phyloP scores from a whole-genome alignment of 2,797 vertebrate species.

The Enteromius afrohamiltoni region DNA sequence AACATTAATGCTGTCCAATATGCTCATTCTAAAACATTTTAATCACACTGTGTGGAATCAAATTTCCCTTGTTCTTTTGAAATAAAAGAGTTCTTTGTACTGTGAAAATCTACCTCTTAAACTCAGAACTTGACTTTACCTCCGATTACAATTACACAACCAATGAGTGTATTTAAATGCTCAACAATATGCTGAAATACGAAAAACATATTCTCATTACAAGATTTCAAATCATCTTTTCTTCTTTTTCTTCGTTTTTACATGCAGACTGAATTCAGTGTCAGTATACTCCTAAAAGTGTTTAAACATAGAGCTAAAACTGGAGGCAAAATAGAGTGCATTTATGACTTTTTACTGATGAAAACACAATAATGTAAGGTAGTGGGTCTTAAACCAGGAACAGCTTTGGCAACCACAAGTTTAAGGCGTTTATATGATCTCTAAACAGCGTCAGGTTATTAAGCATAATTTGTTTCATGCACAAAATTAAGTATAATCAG shows the following conservation, averaged over 20 bases:
- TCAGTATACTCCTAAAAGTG: background rate
- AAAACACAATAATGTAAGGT: background rate
- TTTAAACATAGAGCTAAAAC: background rate
- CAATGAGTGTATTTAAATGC: background rate
- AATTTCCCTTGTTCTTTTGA: background rate
- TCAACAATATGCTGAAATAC: background rate
- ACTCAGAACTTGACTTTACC: background rate
- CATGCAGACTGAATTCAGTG: background rate
- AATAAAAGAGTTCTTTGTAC: slow-evolving; percentile 6
- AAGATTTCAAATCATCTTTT: background rate
- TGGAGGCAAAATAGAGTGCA: background rate
- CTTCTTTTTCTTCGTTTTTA: background rate
- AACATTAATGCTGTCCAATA: background rate
- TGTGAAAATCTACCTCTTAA: background rate
- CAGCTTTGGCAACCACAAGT: background rate
- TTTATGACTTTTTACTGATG: background rate
- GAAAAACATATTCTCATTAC: background rate
- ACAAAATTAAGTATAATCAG: background rate
- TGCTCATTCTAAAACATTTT: background rate
- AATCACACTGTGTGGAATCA: background rate
- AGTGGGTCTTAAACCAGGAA: background rate
- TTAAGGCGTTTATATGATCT: background rate
- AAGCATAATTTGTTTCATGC: background rate
- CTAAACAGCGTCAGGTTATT: background rate
- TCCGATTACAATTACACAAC: background rate